Evolutionary conservation across 2,113 vertebrate genomes (phyloP).

Genomic region (Orthonyx spaldingii): DNA sequence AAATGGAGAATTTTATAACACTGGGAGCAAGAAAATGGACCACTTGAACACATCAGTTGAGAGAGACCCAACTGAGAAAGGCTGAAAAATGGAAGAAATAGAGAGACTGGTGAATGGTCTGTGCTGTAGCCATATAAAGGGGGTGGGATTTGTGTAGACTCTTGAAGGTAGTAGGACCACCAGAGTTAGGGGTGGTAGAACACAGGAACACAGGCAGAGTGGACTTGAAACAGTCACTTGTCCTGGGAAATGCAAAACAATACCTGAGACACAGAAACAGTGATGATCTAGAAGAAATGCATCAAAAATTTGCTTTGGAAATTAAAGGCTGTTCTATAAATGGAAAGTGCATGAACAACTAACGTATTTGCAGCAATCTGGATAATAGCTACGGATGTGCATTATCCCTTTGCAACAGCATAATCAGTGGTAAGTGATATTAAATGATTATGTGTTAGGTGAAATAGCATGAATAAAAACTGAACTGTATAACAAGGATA

Average conservation of each 20-base stretch:
- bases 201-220: not conserved
- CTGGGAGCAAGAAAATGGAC: not conserved
- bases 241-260: not conserved
- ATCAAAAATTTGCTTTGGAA: not conserved
- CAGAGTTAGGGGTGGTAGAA: not conserved
- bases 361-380: not conserved
- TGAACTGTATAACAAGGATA: not conserved
- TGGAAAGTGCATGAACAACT: not conserved
- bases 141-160: not conserved
- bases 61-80: not conserved
- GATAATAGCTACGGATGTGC: not conserved
- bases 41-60: not conserved
- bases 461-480: not conserved
- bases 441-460: not conserved
- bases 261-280: not conserved
- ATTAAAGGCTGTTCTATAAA: not conserved
- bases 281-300: not conserved
- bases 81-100: not conserved
- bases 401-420: not conserved
- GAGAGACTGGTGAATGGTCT: not conserved
- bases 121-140: accelerated
- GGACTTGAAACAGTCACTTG: not conserved
- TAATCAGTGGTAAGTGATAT: not conserved
- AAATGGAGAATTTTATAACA: not conserved
- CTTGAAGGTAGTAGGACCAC: not conserved